Percentiles rank a stretch among this genome's conserved stretches.
Evolutionary conservation across 2,797 vertebrate genomes (phyloP).

Genomic region (Coreius guichenoti): DNA sequence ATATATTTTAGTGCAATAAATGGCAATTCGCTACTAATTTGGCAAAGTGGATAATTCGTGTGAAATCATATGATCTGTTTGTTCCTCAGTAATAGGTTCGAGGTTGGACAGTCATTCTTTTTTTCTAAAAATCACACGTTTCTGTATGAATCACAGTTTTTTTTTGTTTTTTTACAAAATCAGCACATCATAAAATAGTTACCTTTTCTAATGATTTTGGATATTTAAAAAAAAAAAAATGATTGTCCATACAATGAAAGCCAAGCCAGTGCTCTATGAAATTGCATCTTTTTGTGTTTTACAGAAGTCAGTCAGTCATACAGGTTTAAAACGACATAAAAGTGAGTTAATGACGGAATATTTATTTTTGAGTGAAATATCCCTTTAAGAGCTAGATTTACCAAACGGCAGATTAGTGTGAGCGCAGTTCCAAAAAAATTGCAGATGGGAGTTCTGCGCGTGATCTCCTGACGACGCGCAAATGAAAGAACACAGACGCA

Average conservation of each 20-base stretch:
- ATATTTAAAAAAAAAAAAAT: too few species aligned
- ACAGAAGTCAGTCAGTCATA: neutral
- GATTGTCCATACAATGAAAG: neutral
- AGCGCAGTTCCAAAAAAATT: too few species aligned
- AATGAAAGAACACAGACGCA: too few species aligned
- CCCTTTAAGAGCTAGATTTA: neutral
- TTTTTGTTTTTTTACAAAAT: too few species aligned
- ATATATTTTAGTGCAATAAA: neutral
- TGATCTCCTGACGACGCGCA: too few species aligned
- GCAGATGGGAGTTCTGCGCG: too few species aligned
- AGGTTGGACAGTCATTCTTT: neutral
- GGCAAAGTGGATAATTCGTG: neutral
- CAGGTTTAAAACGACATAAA: neutral
- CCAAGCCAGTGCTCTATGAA: neutral
- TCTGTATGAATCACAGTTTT: rapidly evolving
- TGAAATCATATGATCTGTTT: neutral
- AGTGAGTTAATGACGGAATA: neutral
- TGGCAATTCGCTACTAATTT: neutral
- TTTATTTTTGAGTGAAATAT: neutral
- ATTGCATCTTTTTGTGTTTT: neutral
- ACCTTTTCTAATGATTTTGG: neutral
- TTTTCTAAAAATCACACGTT: neutral
- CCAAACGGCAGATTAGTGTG: neutral
- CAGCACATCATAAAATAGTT: neutral
- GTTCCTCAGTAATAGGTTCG: too few species aligned